A percentile compares a stretch with the other conserved stretches of the same genome.
These are phyloP conservation scores for Caiman crocodilus DNA, from an alignment of 2,797 vertebrate species.

Conservation along the genomic window DNA sequence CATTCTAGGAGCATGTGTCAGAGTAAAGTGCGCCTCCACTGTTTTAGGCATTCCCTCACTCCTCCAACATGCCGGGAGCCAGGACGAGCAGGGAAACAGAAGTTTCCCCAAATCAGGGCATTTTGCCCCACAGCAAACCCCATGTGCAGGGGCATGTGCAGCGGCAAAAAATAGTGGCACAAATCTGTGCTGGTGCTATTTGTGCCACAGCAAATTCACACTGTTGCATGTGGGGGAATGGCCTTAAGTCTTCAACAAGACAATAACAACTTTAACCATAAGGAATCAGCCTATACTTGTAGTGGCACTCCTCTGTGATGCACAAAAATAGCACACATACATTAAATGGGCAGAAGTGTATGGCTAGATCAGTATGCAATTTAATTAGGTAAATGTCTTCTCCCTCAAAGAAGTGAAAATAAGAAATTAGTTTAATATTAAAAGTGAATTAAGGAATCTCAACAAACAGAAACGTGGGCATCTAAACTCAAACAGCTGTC, in stretches of 20 bases:
- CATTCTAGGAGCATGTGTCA: no score
- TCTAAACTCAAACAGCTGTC: slow-evolving; percentile 25
- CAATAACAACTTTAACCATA: neutral
- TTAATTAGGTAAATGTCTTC: neutral
- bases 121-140: no score
- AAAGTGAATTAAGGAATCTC: slow-evolving; percentile 34
- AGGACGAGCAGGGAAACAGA: no score
- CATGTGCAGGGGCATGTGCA: no score
- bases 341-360: neutral
- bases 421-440: neutral
- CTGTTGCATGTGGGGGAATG: no score
- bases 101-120: no score
- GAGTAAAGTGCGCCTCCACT: no score
- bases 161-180: no score
- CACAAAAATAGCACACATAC: neutral
- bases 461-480: neutral
- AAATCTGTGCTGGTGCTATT: no score
- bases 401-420: neutral
- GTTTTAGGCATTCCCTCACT: no score
- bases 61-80: no score
- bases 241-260: neutral
- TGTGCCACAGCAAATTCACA: no score
- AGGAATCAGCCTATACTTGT: neutral
- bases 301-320: neutral
- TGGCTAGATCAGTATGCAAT: neutral